Percentiles rank a stretch among this genome's conserved stretches.
Conservation (phyloP, 2,797 vertebrate species). For the Danio jaintianensis region DNA sequence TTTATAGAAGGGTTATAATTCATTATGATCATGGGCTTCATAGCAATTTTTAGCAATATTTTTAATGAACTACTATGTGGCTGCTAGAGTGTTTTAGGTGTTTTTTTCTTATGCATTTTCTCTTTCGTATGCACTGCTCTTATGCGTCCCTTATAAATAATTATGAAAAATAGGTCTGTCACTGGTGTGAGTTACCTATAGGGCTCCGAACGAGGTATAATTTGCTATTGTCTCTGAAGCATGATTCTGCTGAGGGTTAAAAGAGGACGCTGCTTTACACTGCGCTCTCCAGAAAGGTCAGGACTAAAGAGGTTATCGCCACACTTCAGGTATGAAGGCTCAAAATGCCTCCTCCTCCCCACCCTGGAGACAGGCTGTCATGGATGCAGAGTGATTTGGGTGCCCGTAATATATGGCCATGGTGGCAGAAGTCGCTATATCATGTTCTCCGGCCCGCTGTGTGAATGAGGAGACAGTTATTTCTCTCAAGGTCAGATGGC, state of each 20-base stretch:
- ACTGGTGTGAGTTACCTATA: neutral
- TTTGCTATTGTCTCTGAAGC: neutral
- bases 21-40: too few relatives aligned
- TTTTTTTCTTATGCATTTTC: neutral
- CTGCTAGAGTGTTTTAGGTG: neutral
- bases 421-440: constrained; percentile 52
- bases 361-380: constrained; percentile 42
- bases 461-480: constrained; percentile 34
- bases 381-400: constrained; percentile 45
- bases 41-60: too few relatives aligned
- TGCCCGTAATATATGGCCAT: constrained; percentile 51
- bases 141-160: neutral
- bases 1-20: too few relatives aligned
- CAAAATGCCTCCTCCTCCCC: constrained; percentile 11
- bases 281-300: constrained; percentile 27
- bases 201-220: constrained; percentile 13
- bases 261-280: constrained; percentile 22
- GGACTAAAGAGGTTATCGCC: constrained; percentile 46
- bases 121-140: neutral
- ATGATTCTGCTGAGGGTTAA: neutral
- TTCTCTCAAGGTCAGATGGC: constrained; percentile 53
- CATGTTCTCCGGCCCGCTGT: constrained; percentile 47
- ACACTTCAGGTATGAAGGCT: constrained; percentile 26
- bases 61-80: neutral
- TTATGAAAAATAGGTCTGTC: neutral